These are phyloP conservation scores for Eulemur rufifrons DNA, from an alignment of 2,113 vertebrate species.

Conservation along the genomic window DNA sequence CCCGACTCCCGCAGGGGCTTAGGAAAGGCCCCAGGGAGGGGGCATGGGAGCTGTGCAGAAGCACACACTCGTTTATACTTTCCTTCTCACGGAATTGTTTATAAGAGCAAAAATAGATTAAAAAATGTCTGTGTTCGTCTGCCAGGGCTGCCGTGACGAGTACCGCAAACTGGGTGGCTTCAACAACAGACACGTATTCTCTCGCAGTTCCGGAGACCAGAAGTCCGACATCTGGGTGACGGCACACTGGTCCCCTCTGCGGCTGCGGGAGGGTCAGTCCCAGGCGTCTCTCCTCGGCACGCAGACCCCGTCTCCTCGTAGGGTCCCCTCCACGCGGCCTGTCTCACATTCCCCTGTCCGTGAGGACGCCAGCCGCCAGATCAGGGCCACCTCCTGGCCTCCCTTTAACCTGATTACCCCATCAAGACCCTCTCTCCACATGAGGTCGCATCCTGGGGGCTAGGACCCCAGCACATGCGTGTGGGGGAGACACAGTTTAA, in stretches of 20 bases:
- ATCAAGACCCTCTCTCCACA: neutral
- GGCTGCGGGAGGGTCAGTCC: rapidly evolving
- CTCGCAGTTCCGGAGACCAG: neutral
- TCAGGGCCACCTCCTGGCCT: too few relatives aligned
- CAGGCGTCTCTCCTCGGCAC: too few relatives aligned
- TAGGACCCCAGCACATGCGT: too few relatives aligned
- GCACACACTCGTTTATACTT: neutral
- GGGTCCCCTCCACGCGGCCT: neutral
- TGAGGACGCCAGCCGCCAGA: neutral
- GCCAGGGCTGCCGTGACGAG: neutral
- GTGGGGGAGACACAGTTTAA: neutral
- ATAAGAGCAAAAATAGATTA: neutral
- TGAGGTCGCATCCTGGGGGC: too few relatives aligned
- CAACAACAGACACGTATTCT: neutral
- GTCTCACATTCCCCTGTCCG: neutral
- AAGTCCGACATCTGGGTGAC: rapidly evolving
- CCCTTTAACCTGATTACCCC: neutral
- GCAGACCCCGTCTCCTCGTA: rapidly evolving
- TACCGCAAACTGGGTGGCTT: rapidly evolving
- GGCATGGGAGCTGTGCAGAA: rapidly evolving
- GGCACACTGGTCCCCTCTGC: neutral
- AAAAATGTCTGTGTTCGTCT: neutral
- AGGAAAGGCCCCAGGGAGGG: neutral
- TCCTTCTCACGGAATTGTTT: neutral
- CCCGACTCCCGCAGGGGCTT: rapidly evolving